A percentile compares a stretch with the other conserved stretches of the same genome.
Evolutionary conservation across 2,113 vertebrate species (phyloP).

Genomic region (Oreochromis aureus): DNA sequence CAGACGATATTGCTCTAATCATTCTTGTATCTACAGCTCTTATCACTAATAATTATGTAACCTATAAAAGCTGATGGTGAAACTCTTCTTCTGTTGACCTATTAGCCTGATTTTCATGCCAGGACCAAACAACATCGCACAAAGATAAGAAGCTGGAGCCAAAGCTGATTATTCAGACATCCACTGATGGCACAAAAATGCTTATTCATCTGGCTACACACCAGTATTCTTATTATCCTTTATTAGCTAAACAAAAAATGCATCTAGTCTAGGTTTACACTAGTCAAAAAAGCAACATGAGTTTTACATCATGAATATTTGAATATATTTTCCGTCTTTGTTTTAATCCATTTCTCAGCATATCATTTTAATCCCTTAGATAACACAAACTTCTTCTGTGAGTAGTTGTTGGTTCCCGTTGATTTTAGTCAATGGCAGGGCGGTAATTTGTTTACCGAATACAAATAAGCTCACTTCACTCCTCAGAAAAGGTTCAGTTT

Average conservation of each 20-base stretch:
- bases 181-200: rapidly evolving
- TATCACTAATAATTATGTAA: background rate
- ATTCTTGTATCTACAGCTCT: background rate
- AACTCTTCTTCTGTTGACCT: background rate
- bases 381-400: background rate
- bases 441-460: rapidly evolving
- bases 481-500: background rate
- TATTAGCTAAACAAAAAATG: background rate
- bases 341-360: background rate
- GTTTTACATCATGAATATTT: background rate
- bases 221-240: background rate
- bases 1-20: background rate
- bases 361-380: rapidly evolving
- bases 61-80: background rate
- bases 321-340: background rate
- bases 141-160: background rate
- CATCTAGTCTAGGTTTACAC: background rate
- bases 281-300: background rate
- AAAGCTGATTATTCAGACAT: background rate
- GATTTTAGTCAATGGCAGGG: background rate
- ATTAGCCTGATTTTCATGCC: background rate
- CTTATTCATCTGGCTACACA: background rate
- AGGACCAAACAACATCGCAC: background rate
- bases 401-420: background rate
- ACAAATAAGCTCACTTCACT: rapidly evolving